These are phyloP conservation scores for Eilema sororculum DNA, from an alignment of 2,888 invertebrate species.

Conservation along the genomic window DNA sequence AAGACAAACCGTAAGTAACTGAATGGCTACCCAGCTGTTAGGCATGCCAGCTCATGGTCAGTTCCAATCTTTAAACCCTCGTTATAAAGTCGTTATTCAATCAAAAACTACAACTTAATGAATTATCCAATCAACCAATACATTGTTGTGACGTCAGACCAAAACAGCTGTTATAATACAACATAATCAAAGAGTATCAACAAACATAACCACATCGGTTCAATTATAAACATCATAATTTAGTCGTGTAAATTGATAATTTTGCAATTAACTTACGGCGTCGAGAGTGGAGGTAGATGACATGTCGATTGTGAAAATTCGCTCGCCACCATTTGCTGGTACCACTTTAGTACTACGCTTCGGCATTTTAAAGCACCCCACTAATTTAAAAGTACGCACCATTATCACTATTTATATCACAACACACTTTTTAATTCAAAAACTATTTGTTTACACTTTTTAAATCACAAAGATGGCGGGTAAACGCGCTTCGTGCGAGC, in stretches of 20 bases:
- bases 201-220: slow-evolving; percentile 10
- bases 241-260: slow-evolving; percentile 30
- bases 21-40: background rate
- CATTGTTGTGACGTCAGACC: slow-evolving; percentile 38
- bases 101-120: background rate
- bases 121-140: background rate
- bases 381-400: slow-evolving; percentile 77
- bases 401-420: slow-evolving; percentile 56
- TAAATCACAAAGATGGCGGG: slow-evolving; percentile 47
- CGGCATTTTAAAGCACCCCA: slow-evolving; percentile 74
- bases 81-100: background rate
- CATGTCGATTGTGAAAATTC: slow-evolving; percentile 77
- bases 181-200: slow-evolving; percentile 28
- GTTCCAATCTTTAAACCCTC: background rate
- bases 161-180: slow-evolving; percentile 48
- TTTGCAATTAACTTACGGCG: slow-evolving; percentile 69
- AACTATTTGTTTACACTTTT: slow-evolving; percentile 41
- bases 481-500: slow-evolving; percentile 68
- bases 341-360: slow-evolving; percentile 73
- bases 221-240: slow-evolving; percentile 21
- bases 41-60: background rate
- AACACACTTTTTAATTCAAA: slow-evolving; percentile 52
- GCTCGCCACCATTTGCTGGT: slow-evolving; percentile 68
- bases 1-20: too few relatives aligned
- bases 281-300: slow-evolving; percentile 78